A percentile compares a stretch with the other conserved stretches of the same genome.
phyloP scores from a whole-genome alignment of 2,113 vertebrate species.

The Corydoras maculifer region DNA sequence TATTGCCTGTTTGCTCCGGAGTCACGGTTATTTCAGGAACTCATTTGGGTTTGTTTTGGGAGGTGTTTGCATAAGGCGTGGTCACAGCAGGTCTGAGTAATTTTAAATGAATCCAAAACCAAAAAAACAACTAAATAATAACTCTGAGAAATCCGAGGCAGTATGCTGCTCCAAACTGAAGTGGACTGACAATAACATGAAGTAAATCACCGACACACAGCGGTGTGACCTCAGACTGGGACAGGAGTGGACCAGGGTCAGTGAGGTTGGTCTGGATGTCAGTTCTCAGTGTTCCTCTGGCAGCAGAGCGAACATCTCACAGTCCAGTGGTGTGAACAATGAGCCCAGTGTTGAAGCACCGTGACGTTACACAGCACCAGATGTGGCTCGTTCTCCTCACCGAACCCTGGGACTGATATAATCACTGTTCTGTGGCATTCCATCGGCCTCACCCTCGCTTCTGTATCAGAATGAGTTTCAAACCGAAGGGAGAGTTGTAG shows the following conservation, averaged over 20 bases:
- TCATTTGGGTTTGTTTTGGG: slow-evolving; percentile 3
- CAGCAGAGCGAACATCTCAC: background rate
- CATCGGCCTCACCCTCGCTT: too few species aligned
- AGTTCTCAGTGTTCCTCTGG: background rate
- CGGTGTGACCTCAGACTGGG: background rate
- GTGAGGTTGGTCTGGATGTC: slow-evolving; percentile 2
- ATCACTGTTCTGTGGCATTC: too few species aligned
- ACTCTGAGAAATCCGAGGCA: background rate
- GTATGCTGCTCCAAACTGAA: background rate
- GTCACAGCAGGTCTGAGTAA: slow-evolving; percentile 10
- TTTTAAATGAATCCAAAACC: slow-evolving; percentile 1
- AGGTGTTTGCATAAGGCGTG: slow-evolving; percentile 22
- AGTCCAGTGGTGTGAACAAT: too few species aligned
- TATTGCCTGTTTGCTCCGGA: slow-evolving; percentile 28
- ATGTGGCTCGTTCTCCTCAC: too few species aligned
- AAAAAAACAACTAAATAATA: slow-evolving; percentile 5
- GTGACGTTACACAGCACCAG: too few species aligned
- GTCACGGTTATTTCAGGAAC: slow-evolving; percentile 9
- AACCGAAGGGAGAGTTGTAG: background rate
- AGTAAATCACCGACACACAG: slow-evolving; percentile 1
- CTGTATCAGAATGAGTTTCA: too few species aligned
- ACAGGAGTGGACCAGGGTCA: background rate
- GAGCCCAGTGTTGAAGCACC: too few species aligned
- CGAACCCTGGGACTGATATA: too few species aligned
- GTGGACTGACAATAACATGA: background rate